phyloP scores from a whole-genome alignment of 2,888 invertebrate genomes.

The Rhagonycha lutea region DNA sequence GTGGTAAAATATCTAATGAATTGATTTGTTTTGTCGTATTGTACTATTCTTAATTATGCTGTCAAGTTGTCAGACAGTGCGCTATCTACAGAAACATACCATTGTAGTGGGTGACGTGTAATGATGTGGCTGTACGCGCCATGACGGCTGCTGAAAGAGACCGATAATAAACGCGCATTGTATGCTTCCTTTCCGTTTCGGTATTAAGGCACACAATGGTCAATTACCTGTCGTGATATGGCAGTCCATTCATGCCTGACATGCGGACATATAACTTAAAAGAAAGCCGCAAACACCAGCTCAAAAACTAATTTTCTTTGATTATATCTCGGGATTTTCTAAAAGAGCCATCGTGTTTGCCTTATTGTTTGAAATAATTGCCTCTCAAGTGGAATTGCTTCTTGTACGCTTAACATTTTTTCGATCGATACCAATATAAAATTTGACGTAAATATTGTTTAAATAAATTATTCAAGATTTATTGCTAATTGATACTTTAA shows the following conservation, averaged over 20 bases:
- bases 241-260: conserved; percentile 42
- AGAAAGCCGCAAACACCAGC: conserved; percentile 36
- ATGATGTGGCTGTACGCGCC: conserved; percentile 48
- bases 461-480: background rate
- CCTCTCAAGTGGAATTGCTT: conserved; percentile 19
- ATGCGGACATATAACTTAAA: conserved; percentile 38
- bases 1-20: conserved; percentile 33
- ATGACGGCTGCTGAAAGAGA: conserved; percentile 50
- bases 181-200: conserved; percentile 49
- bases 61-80: conserved; percentile 51
- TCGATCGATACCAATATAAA: conserved; percentile 3
- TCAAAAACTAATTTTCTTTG: conserved; percentile 43
- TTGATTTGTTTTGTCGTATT: conserved; percentile 49
- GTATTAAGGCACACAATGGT: conserved; percentile 50
- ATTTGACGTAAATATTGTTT: conserved; percentile 5
- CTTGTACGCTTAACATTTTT: conserved; percentile 1
- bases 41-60: conserved; percentile 51
- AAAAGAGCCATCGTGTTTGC: conserved; percentile 33
- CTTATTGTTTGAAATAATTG: conserved; percentile 30
- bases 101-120: conserved; percentile 47
- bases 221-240: conserved; percentile 53
- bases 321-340: conserved; percentile 39
- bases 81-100: conserved; percentile 42
- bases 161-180: conserved; percentile 52
- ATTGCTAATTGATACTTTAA: background rate